A percentile compares a stretch with the other conserved stretches of the same genome.
Evolutionary conservation across 2,113 vertebrate genomes (phyloP).

Genomic region (Tichodroma muraria): DNA sequence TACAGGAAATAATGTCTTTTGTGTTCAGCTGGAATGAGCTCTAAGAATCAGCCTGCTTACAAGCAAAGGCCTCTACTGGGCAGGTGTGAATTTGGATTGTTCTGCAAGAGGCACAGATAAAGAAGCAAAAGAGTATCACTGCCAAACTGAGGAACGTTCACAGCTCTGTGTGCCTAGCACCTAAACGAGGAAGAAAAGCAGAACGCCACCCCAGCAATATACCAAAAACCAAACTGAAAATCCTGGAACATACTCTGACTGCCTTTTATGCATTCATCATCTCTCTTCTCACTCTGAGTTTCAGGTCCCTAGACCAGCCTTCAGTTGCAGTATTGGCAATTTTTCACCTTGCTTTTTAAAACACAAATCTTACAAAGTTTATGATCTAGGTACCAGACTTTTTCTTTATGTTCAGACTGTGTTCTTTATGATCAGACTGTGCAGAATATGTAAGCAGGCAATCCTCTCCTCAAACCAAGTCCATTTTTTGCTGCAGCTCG

Average conservation of each 20-base stretch:
- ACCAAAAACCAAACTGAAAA: neutral
- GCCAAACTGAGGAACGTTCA: neutral
- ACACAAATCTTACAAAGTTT: neutral
- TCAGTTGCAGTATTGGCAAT: neutral
- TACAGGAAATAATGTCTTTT: neutral
- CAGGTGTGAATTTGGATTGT: neutral
- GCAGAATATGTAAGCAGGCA: neutral
- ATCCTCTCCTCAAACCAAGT: neutral
- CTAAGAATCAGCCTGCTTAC: neutral
- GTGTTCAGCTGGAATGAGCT: neutral
- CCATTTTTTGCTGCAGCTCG: neutral
- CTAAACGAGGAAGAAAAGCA: neutral
- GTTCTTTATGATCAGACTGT: no score
- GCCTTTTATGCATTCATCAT: neutral
- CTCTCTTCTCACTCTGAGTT: neutral
- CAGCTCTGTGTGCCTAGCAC: neutral
- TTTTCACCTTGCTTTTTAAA: neutral
- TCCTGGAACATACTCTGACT: neutral
- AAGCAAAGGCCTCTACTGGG: neutral
- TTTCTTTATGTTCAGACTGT: no score
- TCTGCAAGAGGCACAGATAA: neutral
- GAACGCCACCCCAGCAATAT: neutral
- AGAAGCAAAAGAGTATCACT: neutral
- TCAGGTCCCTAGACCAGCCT: neutral
- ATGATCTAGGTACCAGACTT: neutral